Evolutionary conservation across 37 sponge, comb jelly and placozoan genomes (phyloP), one percentile per base, ranked within the genome.

Genomic region (Crambe crambe): DNA sequence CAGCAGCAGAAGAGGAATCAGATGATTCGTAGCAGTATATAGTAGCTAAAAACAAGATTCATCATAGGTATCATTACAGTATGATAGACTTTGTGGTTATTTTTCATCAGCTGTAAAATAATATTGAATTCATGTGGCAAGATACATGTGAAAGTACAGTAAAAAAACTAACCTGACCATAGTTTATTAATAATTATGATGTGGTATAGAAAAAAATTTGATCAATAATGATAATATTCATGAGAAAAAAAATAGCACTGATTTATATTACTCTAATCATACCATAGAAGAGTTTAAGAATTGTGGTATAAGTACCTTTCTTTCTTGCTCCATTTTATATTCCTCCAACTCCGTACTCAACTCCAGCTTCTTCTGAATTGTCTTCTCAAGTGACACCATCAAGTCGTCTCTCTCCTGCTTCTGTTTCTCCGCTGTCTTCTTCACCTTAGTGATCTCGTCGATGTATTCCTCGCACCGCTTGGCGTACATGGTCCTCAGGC

Each of bases 341-440:
- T 89, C 87, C 73, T 94, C 94, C 41, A 94, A 77, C 70, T 81
- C 72, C 31, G 79, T 63, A 36, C 76, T 76, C 25, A 90, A 70
- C 20, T 86, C 87, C 40, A 94, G 76, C 47, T 94, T 94, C 79
- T 83, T 79, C 66, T 81, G 73, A 34, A 94, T 94, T 37, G 94
- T 84, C 56, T 74, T 68, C 68, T 88, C 59, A 27, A 94, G 85
- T 10, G 83, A 86, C 61, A 76, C 38, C 65, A 85, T 61, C 58
- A 80, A 34, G 41, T 83, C 88, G 32, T 87, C 79, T 40, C 79
- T 63, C 35, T 90, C 80, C 38, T 69, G 30, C 56, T 30, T 69
- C 38, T 59, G 23, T 29, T 30, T 77, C 42, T 86, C 80, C 20
- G 83, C 58, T 27, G 63, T 38, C 40, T 51, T 67, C 79, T 82